These are phyloP conservation scores for Neoaliturus tenellus DNA, from an alignment of 2,888 invertebrate species.

Conservation along the genomic window DNA sequence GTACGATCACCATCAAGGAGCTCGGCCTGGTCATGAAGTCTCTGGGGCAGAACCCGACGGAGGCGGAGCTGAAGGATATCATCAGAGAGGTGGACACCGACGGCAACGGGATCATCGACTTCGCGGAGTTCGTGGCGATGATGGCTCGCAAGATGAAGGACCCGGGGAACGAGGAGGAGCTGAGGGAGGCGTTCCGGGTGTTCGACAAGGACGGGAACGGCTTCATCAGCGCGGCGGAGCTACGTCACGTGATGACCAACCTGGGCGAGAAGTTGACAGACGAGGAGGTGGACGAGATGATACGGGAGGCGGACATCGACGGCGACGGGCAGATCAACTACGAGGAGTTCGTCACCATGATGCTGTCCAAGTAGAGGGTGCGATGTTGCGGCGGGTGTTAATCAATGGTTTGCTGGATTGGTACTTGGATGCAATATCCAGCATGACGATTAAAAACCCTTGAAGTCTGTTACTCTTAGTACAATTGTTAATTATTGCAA, in stretches of 20 bases:
- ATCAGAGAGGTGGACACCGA: slow-evolving; percentile 97
- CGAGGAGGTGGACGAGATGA: slow-evolving; percentile 52
- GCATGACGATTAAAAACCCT: too few relatives aligned
- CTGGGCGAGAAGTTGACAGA: slow-evolving; percentile 50
- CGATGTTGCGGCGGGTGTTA: too few relatives aligned
- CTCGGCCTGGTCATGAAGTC: slow-evolving; percentile 99
- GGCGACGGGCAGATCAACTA: slow-evolving; percentile 23
- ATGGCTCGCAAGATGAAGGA: slow-evolving; percentile 63
- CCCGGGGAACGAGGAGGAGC: slow-evolving; percentile 12
- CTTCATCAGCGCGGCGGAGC: slow-evolving; percentile 46
- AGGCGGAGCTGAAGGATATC: slow-evolving; percentile 99
- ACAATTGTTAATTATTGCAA: too few relatives aligned
- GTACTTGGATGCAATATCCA: too few relatives aligned
- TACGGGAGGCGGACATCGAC: slow-evolving; percentile 36
- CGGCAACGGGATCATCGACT: slow-evolving; percentile 4
- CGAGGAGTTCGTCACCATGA: slow-evolving; percentile 26
- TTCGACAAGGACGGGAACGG: slow-evolving; percentile 53
- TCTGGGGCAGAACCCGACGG: slow-evolving; percentile 99
- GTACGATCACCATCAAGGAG: slow-evolving; percentile 99
- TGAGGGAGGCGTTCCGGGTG: slow-evolving; percentile 46
- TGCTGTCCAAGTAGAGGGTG: slow-evolving; percentile 62
- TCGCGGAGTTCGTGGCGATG: slow-evolving; percentile 7
- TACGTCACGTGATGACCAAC: slow-evolving; percentile 49
- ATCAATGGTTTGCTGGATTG: too few relatives aligned
- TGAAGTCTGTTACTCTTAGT: too few relatives aligned